Base-by-base conservation (phyloP, 2,113 vertebrate genomes). In the Thamnaconus septentrionalis region DNA sequence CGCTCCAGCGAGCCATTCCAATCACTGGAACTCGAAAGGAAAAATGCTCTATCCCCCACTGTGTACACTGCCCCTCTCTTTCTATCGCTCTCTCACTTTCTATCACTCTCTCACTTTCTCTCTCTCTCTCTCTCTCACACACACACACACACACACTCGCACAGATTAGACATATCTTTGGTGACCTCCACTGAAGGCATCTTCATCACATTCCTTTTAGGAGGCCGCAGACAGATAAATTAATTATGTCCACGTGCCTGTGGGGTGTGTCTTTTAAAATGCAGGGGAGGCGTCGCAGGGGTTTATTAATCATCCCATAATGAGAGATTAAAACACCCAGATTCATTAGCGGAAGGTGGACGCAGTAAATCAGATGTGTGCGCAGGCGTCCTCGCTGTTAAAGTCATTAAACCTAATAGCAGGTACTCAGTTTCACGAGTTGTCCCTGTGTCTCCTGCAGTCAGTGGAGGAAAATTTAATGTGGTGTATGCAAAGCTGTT, bases 221-320 rank as follows among this genome's bases (percentile, higher is more conserved):
- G 18, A 5, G n/a, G 31, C 42, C 71, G 62, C 52, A 51, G 56
- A 78, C 65, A 69, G 65, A 75, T 61, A 58, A 63, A 88, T 81
- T 77, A 71, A 90, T 88, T 79, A 69, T 43, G n/a, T 64, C 46
- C 75, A 45, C 64, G 48, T 44, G 53, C 57, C 66, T 58, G 53
- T 48, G 18, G 53, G 61, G 72, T 67, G 53, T 59, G 57, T 66
- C 68, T 84, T 56, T 83, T 80, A 75, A 71, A 57, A 70, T 79
- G 66, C 70, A 73, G 4, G 43, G 56, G 73, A 58, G 64, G 56
- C n/a, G 31, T 31, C 44, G 65, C 47, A 31, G 41, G 46, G 73
- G 52, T 78, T 68, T 83, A 86, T 87, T 86, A 80, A 83, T 88
- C 78, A 87, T 66, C 43, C 43, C 69, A 10, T 79, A 76, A 86